A percentile compares a stretch with the other conserved stretches of the same genome.
Conservation (phyloP, 2,797 vertebrate species). For the Falco berigora region DNA sequence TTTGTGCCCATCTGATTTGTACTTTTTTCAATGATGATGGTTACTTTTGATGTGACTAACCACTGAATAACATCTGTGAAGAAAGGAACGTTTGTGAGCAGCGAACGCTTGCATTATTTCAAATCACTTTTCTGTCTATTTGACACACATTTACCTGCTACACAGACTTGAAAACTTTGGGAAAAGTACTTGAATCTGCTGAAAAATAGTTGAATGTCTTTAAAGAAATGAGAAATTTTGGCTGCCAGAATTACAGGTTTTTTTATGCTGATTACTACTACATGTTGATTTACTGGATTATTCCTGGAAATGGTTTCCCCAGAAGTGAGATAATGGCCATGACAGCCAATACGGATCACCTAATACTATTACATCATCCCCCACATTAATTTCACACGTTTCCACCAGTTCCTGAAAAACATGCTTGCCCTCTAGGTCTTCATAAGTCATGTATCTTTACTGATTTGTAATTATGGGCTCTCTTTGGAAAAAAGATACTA, state of each 20-base stretch:
- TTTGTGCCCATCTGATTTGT: background rate
- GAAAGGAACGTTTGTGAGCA: background rate
- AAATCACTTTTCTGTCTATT: background rate
- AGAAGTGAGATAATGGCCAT: background rate
- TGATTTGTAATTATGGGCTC: constrained; percentile 15
- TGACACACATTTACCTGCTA: background rate
- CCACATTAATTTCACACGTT: background rate
- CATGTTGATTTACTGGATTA: background rate
- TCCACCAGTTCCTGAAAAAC: background rate
- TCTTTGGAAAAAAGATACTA: background rate
- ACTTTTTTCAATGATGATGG: background rate
- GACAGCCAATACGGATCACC: background rate
- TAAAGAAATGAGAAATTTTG: background rate
- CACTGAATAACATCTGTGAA: background rate
- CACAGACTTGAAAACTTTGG: background rate
- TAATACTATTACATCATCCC: background rate
- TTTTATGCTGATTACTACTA: background rate
- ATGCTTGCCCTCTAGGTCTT: background rate
- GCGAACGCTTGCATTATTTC: background rate
- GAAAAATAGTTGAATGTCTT: background rate
- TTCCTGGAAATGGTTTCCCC: constrained; percentile 2
- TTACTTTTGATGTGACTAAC: background rate
- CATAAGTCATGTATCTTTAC: constrained; percentile 3
- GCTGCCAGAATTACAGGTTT: background rate
- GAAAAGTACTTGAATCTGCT: background rate